Percentiles rank a stretch among this genome's conserved stretches.
Evolutionary conservation across 92 coral and sea anemone species (phyloP).

Genomic region (Pocillopora grandis): DNA sequence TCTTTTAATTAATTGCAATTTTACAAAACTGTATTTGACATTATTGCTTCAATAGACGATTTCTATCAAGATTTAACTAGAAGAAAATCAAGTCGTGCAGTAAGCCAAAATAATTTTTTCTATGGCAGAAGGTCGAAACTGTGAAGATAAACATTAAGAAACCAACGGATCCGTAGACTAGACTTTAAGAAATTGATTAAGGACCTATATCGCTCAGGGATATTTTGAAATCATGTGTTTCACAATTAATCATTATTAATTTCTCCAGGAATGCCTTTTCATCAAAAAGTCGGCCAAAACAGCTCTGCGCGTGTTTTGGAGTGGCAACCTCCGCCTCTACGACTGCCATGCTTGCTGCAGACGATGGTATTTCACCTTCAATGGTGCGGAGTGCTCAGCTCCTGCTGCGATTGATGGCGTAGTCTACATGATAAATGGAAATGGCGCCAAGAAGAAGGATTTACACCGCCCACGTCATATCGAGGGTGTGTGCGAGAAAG

Average conservation of each 20-base stretch:
- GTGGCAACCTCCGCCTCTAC: background rate
- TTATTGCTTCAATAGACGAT: background rate
- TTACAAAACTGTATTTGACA: too few relatives aligned
- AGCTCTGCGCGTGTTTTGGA: slow-evolving; percentile 28
- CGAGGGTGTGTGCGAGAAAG: slow-evolving; percentile 27
- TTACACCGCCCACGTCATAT: background rate
- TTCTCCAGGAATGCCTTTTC: slow-evolving; percentile 11
- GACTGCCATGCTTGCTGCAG: too few relatives aligned
- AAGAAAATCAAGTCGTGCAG: background rate
- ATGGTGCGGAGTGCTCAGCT: slow-evolving; percentile 11
- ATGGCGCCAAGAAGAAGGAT: background rate
- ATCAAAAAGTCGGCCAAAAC: slow-evolving; percentile 6
- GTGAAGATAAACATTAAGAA: too few relatives aligned
- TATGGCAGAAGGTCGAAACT: too few relatives aligned
- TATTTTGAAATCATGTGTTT: background rate
- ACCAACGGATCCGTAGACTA: background rate
- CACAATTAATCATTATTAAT: background rate
- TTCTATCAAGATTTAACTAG: background rate
- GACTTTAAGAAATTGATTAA: background rate
- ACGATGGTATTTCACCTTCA: background rate
- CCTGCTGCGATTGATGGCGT: slow-evolving; percentile 44
- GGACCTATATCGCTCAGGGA: background rate
- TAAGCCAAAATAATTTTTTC: too few relatives aligned
- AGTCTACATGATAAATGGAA: slow-evolving; percentile 21
- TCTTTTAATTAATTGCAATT: too few relatives aligned